These are phyloP conservation scores for Pterobdella sp. DNA, from an alignment of 2,888 invertebrate species.

Conservation along the genomic window DNA sequence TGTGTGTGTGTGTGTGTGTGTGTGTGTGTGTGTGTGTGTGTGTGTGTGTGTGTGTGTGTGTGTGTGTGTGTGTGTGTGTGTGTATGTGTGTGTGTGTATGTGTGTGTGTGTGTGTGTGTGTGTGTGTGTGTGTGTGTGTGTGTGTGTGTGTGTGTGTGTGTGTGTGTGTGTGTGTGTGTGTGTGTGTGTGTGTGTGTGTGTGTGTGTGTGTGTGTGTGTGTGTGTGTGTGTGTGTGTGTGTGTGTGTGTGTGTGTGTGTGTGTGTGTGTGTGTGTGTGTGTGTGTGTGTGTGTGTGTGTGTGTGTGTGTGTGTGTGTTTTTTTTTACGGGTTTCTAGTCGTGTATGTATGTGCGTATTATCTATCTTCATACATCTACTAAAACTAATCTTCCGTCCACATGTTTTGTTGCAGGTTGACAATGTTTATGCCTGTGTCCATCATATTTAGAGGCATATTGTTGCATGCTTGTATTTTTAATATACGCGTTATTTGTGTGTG, in stretches of 20 bases:
- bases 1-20: conserved; percentile 16
- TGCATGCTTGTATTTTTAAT: no score
- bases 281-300: conserved; percentile 17
- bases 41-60: conserved; percentile 20
- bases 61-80: conserved; percentile 15
- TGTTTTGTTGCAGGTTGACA: no score
- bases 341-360: conserved; percentile 3
- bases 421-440: no score
- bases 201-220: conserved; percentile 22
- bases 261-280: conserved; percentile 20
- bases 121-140: conserved; percentile 7
- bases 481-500: background rate
- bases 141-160: conserved; percentile 22
- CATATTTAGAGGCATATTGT: no score
- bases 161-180: conserved; percentile 15
- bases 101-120: conserved; percentile 14
- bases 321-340: background rate
- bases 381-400: no score
- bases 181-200: conserved; percentile 17
- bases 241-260: conserved; percentile 21
- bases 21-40: conserved; percentile 22
- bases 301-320: conserved; percentile 13
- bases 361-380: no score
- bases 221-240: conserved; percentile 18
- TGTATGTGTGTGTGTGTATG: conserved; percentile 19